These are phyloP conservation scores for Drosophila saltans DNA, from an alignment of 1,140 invertebrate species.

Conservation along the genomic window DNA sequence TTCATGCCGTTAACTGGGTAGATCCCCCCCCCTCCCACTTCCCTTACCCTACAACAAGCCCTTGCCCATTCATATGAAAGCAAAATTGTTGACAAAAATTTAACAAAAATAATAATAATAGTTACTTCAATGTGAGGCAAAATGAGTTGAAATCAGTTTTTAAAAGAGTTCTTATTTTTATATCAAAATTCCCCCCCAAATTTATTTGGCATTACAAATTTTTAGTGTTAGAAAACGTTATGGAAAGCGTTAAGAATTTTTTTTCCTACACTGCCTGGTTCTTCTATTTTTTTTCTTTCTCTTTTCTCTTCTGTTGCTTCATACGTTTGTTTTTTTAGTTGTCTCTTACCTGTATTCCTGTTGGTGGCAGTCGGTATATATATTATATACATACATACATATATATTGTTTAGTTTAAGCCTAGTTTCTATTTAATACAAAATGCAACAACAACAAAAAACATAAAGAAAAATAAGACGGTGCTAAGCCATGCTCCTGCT, in stretches of 20 bases:
- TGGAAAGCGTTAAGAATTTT: no score
- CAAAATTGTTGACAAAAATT: background rate
- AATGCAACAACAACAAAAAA: background rate
- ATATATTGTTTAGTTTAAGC: constrained; percentile 61
- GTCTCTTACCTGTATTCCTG: constrained; percentile 5
- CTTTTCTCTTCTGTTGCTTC: no score
- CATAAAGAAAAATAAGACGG: constrained; percentile 37
- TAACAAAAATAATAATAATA: background rate
- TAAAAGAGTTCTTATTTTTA: no score
- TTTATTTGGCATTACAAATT: no score
- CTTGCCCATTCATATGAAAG: background rate
- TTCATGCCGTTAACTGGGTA: constrained; percentile 66
- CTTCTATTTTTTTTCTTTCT: no score
- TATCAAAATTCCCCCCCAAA: no score
- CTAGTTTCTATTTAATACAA: constrained; percentile 59
- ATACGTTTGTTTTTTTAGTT: background rate
- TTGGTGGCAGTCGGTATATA: constrained; percentile 60
- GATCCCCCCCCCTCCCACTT: background rate
- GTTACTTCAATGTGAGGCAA: no score
- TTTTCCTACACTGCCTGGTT: no score
- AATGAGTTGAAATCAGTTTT: no score
- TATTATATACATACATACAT: constrained; percentile 18
- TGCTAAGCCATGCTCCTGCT: constrained; percentile 59
- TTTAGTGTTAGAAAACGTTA: no score
- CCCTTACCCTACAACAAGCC: background rate